These are phyloP conservation scores for Naja naja DNA, from an alignment of 2,113 vertebrate species.

Conservation along the genomic window DNA sequence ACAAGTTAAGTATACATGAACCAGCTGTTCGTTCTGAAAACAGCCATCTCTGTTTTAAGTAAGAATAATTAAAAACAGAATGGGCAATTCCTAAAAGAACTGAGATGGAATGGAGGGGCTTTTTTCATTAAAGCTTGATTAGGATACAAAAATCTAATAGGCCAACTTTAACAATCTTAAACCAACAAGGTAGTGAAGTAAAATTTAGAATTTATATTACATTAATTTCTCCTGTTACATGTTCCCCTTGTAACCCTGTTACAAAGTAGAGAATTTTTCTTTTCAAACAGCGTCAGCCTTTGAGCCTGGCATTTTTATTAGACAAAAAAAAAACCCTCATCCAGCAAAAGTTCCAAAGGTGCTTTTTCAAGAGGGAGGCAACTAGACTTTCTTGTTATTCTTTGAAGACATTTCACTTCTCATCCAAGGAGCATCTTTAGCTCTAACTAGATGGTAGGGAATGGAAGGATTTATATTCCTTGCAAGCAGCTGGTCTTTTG, in stretches of 20 bases:
- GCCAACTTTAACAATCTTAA: background rate
- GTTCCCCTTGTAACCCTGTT: background rate
- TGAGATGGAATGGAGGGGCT: conserved; percentile 17
- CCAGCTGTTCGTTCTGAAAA: conserved; percentile 47
- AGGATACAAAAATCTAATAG: background rate
- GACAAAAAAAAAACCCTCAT: background rate
- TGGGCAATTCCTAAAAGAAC: background rate
- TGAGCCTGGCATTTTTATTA: background rate
- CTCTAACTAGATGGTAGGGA: too few species aligned
- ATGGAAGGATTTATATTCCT: too few species aligned
- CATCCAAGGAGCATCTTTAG: too few species aligned
- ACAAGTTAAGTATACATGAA: conserved; percentile 59
- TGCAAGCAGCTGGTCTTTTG: too few species aligned
- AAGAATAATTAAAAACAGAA: conserved; percentile 6
- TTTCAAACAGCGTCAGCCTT: background rate
- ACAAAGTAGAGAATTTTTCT: background rate
- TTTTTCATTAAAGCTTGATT: background rate
- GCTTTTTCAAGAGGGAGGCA: too few species aligned
- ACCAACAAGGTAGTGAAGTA: background rate
- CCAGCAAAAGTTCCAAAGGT: background rate
- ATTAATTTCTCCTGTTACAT: background rate
- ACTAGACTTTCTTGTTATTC: too few species aligned
- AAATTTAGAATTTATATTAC: background rate
- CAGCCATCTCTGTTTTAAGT: conserved; percentile 22
- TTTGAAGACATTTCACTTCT: too few species aligned